phyloP scores from a whole-genome alignment of 2,797 vertebrate species.

The Amblyopsis hoosieri region DNA sequence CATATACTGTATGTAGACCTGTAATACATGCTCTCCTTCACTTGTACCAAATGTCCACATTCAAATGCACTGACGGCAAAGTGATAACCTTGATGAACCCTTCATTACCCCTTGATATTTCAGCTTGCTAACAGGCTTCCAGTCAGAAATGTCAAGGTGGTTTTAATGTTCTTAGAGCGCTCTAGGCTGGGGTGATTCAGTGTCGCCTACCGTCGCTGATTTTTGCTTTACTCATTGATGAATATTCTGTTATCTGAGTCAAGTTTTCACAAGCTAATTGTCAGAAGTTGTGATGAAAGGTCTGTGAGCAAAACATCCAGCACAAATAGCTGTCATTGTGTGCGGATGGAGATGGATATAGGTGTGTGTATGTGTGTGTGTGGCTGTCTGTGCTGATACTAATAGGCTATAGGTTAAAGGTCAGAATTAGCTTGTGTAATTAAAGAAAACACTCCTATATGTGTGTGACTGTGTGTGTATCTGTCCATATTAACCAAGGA shows the following conservation, averaged over 20 bases:
- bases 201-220: constrained; percentile 8
- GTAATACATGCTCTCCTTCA: constrained; percentile 1
- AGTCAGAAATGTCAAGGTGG: too few species aligned
- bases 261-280: too few species aligned
- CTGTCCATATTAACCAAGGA: not conserved
- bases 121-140: too few species aligned
- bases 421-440: not conserved
- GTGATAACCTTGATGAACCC: too few species aligned
- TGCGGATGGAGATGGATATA: too few species aligned
- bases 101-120: too few species aligned
- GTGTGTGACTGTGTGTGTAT: constrained; percentile 11
- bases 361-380: not conserved
- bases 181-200: not conserved
- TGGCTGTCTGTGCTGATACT: not conserved
- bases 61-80: not conserved
- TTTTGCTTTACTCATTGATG: not conserved
- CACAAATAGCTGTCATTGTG: too few species aligned
- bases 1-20: too few species aligned
- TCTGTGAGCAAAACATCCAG: too few species aligned
- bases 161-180: too few species aligned
- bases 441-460: too few species aligned
- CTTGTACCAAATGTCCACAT: not conserved
- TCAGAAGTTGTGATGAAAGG: too few species aligned
- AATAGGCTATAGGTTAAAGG: not conserved
- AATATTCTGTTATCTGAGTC: constrained; percentile 26